A percentile compares a stretch with the other conserved stretches of the same genome.
These are phyloP conservation scores for Drosophila paramelanica DNA, from an alignment of 2,888 invertebrate genomes.

Conservation along the genomic window DNA sequence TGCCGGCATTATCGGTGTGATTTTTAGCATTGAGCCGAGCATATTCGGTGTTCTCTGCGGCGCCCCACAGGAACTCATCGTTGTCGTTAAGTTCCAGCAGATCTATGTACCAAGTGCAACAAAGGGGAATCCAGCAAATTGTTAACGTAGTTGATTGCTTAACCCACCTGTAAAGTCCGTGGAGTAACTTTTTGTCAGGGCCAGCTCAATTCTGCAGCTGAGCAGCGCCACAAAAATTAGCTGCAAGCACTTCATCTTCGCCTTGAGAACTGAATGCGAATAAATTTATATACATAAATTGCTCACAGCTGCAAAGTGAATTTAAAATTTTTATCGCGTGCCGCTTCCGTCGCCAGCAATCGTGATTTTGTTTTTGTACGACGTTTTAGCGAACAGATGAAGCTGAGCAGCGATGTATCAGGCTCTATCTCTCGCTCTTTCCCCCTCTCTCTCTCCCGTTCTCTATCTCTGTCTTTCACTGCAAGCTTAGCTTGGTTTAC, in stretches of 20 bases:
- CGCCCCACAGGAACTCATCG: constrained; percentile 77
- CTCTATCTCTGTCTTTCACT: constrained; percentile 2
- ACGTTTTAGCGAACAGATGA: constrained; percentile 5
- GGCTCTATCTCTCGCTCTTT: not conserved
- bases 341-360: constrained; percentile 60
- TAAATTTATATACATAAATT: constrained; percentile 1
- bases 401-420: constrained; percentile 3
- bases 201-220: constrained; percentile 1
- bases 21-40: constrained; percentile 37
- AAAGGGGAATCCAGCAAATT: not conserved
- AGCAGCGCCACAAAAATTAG: constrained; percentile 33
- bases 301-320: constrained; percentile 7
- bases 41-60: constrained; percentile 63
- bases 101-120: constrained; percentile 59
- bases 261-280: constrained; percentile 17
- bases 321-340: constrained; percentile 60
- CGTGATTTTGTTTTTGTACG: constrained; percentile 13
- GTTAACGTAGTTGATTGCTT: not conserved
- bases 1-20: constrained; percentile 22
- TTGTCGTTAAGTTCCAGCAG: constrained; percentile 77
- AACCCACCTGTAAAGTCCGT: constrained; percentile 69
- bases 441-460: not conserved
- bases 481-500: constrained; percentile 29
- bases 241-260: constrained; percentile 39
- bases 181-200: constrained; percentile 40